These are phyloP conservation scores for Paramormyrops kingsleyae DNA, from an alignment of 2,113 vertebrate species.

Conservation along the genomic window DNA sequence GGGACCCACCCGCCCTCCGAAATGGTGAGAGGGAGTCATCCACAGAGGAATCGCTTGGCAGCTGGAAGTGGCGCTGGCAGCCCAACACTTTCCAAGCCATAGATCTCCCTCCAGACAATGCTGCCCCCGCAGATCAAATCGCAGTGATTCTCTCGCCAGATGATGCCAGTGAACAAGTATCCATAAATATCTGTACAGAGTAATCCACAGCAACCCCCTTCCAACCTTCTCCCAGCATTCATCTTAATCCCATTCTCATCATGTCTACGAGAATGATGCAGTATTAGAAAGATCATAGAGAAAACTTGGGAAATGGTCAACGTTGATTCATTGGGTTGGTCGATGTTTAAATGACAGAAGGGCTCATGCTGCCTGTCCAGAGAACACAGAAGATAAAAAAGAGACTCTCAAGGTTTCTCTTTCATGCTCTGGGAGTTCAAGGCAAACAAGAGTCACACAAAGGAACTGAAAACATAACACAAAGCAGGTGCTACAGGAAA, in stretches of 20 bases:
- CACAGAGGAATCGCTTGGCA: not conserved
- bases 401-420: not conserved
- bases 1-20: not conserved
- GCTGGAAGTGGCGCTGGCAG: not conserved
- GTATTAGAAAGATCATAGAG: conserved; percentile 34
- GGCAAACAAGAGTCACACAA: not conserved
- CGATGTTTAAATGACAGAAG: conserved; percentile 11
- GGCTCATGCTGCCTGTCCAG: not conserved
- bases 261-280: conserved; percentile 24
- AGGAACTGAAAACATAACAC: not conserved
- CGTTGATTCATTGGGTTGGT: conserved; percentile 17
- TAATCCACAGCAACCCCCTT: not conserved
- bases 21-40: not conserved
- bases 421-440: not conserved
- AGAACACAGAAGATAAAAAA: not conserved
- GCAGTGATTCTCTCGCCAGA: conserved; percentile 23
- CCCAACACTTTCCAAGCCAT: not conserved
- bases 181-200: conserved; percentile 16
- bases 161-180: conserved; percentile 14
- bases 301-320: conserved; percentile 31
- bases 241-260: conserved; percentile 26
- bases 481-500: not conserved
- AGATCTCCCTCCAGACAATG: not conserved
- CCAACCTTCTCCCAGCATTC: not conserved
- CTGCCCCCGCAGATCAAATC: conserved; percentile 3